Evolutionary conservation across 2,113 vertebrate species (phyloP).

Genomic region (Odontophorus gujanensis): DNA sequence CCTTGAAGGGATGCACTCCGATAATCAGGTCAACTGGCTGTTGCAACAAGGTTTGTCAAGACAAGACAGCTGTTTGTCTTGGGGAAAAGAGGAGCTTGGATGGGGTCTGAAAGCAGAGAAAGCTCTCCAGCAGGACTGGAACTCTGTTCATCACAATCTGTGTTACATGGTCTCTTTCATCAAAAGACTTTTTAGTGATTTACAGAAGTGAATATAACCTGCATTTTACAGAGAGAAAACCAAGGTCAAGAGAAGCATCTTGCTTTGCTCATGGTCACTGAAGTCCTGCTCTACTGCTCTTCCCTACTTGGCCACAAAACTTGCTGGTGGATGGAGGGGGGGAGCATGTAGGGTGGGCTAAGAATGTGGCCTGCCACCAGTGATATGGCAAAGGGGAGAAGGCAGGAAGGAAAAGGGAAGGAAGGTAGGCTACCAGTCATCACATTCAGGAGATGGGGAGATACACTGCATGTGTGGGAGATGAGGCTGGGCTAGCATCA

Average conservation of each 20-base stretch:
- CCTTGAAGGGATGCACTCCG: not conserved
- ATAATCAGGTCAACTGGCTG: constrained; percentile 29
- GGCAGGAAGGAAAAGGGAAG: not conserved
- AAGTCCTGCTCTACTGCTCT: not conserved
- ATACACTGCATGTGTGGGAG: not conserved
- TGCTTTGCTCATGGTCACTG: not conserved
- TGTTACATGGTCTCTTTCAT: rapidly evolving
- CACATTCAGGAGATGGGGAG: not conserved
- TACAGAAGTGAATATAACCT: not conserved
- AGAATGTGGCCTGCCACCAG: rapidly evolving
- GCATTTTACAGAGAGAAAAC: not conserved
- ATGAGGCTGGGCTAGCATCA: not conserved
- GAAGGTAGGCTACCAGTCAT: not conserved
- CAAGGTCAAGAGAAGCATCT: not conserved
- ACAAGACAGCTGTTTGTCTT: not conserved
- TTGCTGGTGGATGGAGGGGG: not conserved
- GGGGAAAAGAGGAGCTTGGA: not conserved
- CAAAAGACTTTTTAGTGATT: not conserved
- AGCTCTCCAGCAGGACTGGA: not conserved
- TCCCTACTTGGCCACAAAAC: rapidly evolving
- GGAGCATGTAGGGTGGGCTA: rapidly evolving
- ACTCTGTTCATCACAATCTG: not conserved
- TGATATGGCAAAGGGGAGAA: not conserved
- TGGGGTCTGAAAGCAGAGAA: not conserved
- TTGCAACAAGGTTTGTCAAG: not conserved